These are phyloP conservation scores for Gallinago jamesoni DNA, from an alignment of 2,113 vertebrate species.

Conservation along the genomic window DNA sequence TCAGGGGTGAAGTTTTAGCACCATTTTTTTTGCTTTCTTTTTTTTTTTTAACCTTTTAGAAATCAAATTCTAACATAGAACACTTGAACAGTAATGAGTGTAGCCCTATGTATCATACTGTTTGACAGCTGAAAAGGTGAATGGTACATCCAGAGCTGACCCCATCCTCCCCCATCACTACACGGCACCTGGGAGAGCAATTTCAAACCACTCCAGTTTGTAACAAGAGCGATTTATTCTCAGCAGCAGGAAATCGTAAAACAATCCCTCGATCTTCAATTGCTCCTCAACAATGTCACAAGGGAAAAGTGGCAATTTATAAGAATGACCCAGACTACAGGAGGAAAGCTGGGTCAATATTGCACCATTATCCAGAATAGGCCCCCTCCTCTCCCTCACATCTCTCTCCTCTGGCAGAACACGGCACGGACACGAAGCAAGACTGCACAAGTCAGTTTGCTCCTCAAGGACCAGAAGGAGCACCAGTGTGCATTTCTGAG, in stretches of 20 bases:
- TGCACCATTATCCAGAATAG: background rate
- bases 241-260: constrained; percentile 70
- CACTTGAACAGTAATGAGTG: constrained; percentile 78
- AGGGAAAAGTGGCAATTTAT: constrained; percentile 49
- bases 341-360: background rate
- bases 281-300: constrained; percentile 39
- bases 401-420: background rate
- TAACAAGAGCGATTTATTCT: constrained; percentile 67
- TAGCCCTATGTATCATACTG: constrained; percentile 83
- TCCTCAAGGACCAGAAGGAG: constrained; percentile 18
- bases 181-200: constrained; percentile 69
- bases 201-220: constrained; percentile 57
- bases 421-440: background rate
- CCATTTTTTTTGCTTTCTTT: constrained; percentile 70
- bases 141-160: constrained; percentile 66
- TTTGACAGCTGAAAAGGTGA: constrained; percentile 75
- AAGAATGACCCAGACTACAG: background rate
- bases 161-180: constrained; percentile 60
- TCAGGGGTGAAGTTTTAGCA: constrained; percentile 82
- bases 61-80: constrained; percentile 82
- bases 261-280: constrained; percentile 55
- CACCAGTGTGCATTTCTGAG: background rate
- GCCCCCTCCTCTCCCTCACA: background rate
- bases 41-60: constrained; percentile 73
- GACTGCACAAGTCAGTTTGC: background rate